Evolutionary conservation across 2,113 vertebrate species (phyloP), one percentile per base, ranked within the genome.

Genomic region (Murina feae): DNA sequence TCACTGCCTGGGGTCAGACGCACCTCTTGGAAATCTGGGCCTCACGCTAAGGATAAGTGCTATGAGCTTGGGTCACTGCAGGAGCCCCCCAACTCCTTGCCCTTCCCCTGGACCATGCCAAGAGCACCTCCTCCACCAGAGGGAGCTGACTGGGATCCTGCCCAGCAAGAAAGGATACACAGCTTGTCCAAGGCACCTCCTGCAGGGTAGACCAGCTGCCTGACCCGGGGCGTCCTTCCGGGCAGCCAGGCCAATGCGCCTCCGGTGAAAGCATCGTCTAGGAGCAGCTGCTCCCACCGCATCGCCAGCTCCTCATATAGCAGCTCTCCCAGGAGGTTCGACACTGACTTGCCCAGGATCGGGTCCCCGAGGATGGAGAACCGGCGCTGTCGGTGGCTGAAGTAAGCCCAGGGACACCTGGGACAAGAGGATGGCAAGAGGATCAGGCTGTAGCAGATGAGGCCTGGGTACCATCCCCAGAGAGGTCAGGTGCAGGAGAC

Each of bases 1-100:
- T 60, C 87, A 0, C 87, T 39, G 0, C 20, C 60, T 47, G 90
- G 90, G 65, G 97, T 88, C 89, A 99, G 68, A 89, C 30, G 96
- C 95, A 99, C 97, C 47, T 92, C 96, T 85, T 98, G 99, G 93
- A 99, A 98, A 85, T 97, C 99, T 99, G 95, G n/a, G 35, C 6
- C 5, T 30, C 28, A 9, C 0, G 82, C 49, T 96, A 97, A 98
- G 97, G 97, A 93, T 11, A 47, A 28, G 49, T 12, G 6, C 2
- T 60, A 2, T 2, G 4, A 14, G 7, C n/a, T 51, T 30, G 7
- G 4, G 65, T 68, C 63, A 65, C n/a, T 10, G 9, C 9, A 44
- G 51, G 53, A n/a, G 2, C 5, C 76, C 30, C 65, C 18, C 65
- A 10, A 0, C 4, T 9, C 21, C 83, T 35, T 12, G 23, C 44